phyloP scores from a whole-genome alignment of 2,888 invertebrate genomes.

The Sinelater perroti region DNA sequence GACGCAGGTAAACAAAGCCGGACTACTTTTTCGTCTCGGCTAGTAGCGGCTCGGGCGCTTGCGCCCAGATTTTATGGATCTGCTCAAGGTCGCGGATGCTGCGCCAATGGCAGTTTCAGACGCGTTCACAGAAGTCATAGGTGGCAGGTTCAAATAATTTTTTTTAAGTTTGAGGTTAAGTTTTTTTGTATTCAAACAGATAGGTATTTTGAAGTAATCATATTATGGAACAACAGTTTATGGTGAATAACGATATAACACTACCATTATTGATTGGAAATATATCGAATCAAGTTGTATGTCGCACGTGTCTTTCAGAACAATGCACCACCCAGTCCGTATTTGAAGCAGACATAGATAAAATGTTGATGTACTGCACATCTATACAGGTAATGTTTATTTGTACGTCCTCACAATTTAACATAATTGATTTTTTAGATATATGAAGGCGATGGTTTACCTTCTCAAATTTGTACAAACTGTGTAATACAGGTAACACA shows the following conservation, averaged over 20 bases:
- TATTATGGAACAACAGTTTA: slow-evolving; percentile 7
- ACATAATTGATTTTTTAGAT: slow-evolving; percentile 30
- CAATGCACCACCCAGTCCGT: slow-evolving; percentile 48
- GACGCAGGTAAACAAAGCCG: slow-evolving; percentile 48
- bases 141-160: not conserved
- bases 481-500: slow-evolving; percentile 39
- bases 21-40: slow-evolving; percentile 27
- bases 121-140: not conserved
- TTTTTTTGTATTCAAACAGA: not conserved
- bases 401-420: too few relatives aligned
- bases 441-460: slow-evolving; percentile 38
- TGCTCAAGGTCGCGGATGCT: slow-evolving; percentile 41
- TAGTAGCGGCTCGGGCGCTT: slow-evolving; percentile 41
- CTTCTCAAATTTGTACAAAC: slow-evolving; percentile 41
- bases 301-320: slow-evolving; percentile 49
- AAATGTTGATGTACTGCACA: slow-evolving; percentile 50
- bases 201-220: not conserved
- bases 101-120: not conserved
- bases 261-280: slow-evolving; percentile 14
- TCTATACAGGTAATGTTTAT: slow-evolving; percentile 50
- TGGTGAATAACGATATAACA: not conserved
- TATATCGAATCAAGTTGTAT: slow-evolving; percentile 39
- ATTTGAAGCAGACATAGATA: slow-evolving; percentile 49
- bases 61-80: slow-evolving; percentile 41
- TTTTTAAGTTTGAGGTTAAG: not conserved